These are phyloP conservation scores for Hetaerina americana DNA, from an alignment of 1,140 invertebrate species.

Conservation along the genomic window DNA sequence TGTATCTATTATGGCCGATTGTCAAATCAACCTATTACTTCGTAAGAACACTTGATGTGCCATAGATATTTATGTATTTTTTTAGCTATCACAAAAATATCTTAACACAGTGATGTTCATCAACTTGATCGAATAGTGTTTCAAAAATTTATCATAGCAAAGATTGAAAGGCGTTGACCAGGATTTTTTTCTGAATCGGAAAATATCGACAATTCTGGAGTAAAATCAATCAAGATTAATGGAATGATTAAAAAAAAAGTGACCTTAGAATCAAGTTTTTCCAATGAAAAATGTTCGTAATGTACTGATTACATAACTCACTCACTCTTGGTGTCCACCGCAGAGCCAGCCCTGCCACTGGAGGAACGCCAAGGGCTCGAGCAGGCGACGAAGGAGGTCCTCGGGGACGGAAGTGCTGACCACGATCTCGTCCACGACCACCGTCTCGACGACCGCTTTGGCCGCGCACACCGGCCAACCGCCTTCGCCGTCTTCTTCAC, in stretches of 20 bases:
- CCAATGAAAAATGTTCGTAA: too few species aligned
- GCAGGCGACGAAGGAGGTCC: slow-evolving; percentile 44
- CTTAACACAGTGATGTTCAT: too few species aligned
- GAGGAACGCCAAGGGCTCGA: slow-evolving; percentile 70
- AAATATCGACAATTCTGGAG: not conserved
- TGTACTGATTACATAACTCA: too few species aligned
- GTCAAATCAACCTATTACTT: too few species aligned
- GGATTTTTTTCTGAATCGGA: not conserved
- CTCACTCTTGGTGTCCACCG: too few species aligned
- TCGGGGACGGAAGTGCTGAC: slow-evolving; percentile 20
- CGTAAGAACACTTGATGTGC: too few species aligned
- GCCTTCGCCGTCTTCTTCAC: not conserved
- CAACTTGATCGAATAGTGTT: too few species aligned
- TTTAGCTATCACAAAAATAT: too few species aligned
- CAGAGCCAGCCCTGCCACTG: slow-evolving; percentile 87
- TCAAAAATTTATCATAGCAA: not conserved
- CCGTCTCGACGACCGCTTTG: slow-evolving; percentile 31
- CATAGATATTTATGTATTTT: too few species aligned
- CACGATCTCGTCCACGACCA: slow-evolving; percentile 10
- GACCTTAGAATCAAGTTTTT: too few species aligned
- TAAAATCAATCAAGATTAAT: not conserved
- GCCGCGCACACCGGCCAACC: slow-evolving; percentile 26
- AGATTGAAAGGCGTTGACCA: not conserved
- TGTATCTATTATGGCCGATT: too few species aligned
- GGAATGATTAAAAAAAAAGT: too few species aligned